Conservation (phyloP, 2,888 invertebrate species). For the Chrysolina oricalcia region DNA sequence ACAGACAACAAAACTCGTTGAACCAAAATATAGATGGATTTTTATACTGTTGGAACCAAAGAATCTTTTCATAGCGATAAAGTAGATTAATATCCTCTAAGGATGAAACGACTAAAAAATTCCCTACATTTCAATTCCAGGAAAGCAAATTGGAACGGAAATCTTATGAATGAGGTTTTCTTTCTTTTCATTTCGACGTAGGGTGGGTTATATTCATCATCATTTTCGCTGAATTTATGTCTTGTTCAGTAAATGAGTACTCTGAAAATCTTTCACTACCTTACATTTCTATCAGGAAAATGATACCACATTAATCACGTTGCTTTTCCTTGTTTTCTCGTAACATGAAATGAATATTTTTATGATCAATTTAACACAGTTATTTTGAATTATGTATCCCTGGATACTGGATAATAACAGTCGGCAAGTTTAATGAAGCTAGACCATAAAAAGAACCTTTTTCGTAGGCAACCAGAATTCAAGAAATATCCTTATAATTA, state of each 20-base stretch:
- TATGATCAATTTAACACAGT: slow-evolving; percentile 21
- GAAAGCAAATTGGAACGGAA: too few relatives aligned
- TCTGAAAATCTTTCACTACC: neutral
- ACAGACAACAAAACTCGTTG: too few relatives aligned
- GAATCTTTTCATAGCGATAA: too few relatives aligned
- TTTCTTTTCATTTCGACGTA: too few relatives aligned
- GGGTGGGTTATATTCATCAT: too few relatives aligned
- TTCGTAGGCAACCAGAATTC: slow-evolving; percentile 21
- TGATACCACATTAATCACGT: neutral
- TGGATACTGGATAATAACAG: slow-evolving; percentile 20
- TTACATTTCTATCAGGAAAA: neutral
- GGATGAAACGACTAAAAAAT: too few relatives aligned
- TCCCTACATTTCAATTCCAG: too few relatives aligned
- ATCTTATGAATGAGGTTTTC: too few relatives aligned
- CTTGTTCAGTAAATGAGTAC: neutral
- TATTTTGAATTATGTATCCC: slow-evolving; percentile 30
- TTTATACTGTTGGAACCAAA: too few relatives aligned
- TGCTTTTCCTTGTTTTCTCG: neutral
- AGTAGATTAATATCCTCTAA: too few relatives aligned
- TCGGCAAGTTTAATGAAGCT: neutral
- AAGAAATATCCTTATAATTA: slow-evolving; percentile 30
- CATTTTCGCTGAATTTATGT: too few relatives aligned
- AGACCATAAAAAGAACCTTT: slow-evolving; percentile 27
- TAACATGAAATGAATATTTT: slow-evolving; percentile 11
- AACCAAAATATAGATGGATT: too few relatives aligned